Base-by-base conservation (phyloP, 2,797 vertebrate species). In the Sphenopsis melanotis region DNA sequence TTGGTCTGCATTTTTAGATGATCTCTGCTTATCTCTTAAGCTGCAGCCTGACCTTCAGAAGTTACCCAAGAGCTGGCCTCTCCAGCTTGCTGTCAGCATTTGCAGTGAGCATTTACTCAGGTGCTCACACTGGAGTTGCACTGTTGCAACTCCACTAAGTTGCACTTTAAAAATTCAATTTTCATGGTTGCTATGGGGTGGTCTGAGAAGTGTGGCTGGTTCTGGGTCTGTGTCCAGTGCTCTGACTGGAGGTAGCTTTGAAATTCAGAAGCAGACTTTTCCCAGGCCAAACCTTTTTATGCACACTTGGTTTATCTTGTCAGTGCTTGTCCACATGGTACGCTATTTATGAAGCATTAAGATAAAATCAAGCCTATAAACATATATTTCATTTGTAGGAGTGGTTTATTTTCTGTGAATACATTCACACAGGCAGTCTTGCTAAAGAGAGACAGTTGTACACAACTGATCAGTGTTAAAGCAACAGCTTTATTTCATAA, bases 351-450 rank as follows among this genome's bases (percentile, higher is more conserved):
- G 83, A 96, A 86, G 70, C 50, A 15, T 44, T 56, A 61, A 90
- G 94, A 97, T 97, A 97, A 94, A 71, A 97, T 96, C 96, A 92
- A 84, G 16, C 63, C 65, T 93, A 61, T 87, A 90, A 91, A 92
- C 77, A 77, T 83, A 10, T 78, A 83, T 87, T 94, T 87, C 49
- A 46, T 90, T 83, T 82, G 55, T 91, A 68, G 90, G 94, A 93
- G 93, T 74, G 75, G 74, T 87, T 90, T 94, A 4, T 94, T 85
- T 94, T 78, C 85, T 74, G 65, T 76, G 9, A 83, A 74, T 85
- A 53, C 34, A 42, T 75, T 94, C 90, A 56, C 69, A 85, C 24
- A 61, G 1, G 15, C 78, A 90, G 24, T 53, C 66, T 92, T 65
- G 30, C 70, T 91, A 57, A 90, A 92, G 82, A 79, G 59, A 87